Conservation (phyloP, 2,113 vertebrate genomes). For the Centropus unirufus region DNA sequence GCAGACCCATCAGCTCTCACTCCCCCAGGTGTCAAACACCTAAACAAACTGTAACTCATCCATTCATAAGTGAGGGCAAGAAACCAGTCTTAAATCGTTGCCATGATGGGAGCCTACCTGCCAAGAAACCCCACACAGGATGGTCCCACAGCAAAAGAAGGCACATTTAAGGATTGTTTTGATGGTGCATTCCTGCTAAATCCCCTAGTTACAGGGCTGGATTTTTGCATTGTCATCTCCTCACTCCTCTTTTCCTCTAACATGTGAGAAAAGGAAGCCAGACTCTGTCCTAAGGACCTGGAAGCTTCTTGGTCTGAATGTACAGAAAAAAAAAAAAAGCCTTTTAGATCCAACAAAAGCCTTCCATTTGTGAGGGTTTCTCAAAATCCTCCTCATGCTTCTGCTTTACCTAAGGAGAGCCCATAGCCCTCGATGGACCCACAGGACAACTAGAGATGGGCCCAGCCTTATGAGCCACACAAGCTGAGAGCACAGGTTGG, state of each 20-base stretch:
- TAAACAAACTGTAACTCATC: not conserved
- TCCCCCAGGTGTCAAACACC: not conserved
- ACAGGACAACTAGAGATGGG: not conserved
- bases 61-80: not conserved
- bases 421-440: not conserved
- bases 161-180: not conserved
- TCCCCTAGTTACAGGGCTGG: not conserved
- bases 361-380: not conserved
- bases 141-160: not conserved
- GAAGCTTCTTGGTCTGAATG: not conserved
- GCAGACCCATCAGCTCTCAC: not conserved
- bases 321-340: not conserved
- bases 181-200: not conserved
- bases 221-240: not conserved
- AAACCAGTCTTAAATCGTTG: not conserved
- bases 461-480: not conserved
- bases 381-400: not conserved
- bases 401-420: not conserved
- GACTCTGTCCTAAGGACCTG: not conserved
- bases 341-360: not conserved
- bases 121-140: not conserved
- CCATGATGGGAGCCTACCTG: not conserved
- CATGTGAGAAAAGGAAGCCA: not conserved
- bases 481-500: not conserved
- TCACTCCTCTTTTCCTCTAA: not conserved